Base-by-base conservation (phyloP, 1,140 invertebrate genomes). In the Doryteuthis pealeii region DNA sequence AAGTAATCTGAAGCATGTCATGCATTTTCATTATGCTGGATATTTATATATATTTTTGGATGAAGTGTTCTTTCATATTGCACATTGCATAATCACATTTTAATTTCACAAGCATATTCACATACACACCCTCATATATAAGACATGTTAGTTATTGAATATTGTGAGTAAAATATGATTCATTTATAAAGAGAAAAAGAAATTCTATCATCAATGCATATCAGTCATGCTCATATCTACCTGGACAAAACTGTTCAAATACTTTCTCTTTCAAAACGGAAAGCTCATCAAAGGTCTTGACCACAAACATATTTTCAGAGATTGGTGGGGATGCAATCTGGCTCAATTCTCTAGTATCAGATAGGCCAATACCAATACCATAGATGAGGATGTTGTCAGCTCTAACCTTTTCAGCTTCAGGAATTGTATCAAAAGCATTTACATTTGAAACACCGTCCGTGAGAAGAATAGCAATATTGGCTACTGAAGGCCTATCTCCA, bases 371-470 rank as follows among this genome's bases (percentile, higher is more conserved):
- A 65, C 82, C 82, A 71, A 84, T 78, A 54, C 78, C 84, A 74
- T 84, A 85, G 54, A 85, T 81, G 35, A 81, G 74, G 66, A 83
- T 82, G 14, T 77, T 72, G 26, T 74, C 73, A 18, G 65, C 74
- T 35, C 77, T 73, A 22, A 76, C 79, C 33, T 65, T 58, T 40
- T 77, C 76, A 18, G 82, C 82, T 78, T 85, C 80, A 26, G 81
- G 79, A 43, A 85, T 78, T 10, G 84, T 85, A 43, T 77, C 76
- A 6, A 79, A 72, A 3, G 79, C 73, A 71, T 84, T 84, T 67
- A 84, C 81, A 75, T 86, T 86, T 1, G 85, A 84, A 28, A 82
- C 77, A 35, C 83, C 83, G 66, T 83, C 83, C 33, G 83, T 83
- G 10, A 85, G 70, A 10, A 84, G 76, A 33, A 85, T 79, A 31